A percentile compares a stretch with the other conserved stretches of the same genome.
Evolutionary conservation across 2,888 invertebrate genomes (phyloP).

Genomic region (Tetheella fluctuosa): DNA sequence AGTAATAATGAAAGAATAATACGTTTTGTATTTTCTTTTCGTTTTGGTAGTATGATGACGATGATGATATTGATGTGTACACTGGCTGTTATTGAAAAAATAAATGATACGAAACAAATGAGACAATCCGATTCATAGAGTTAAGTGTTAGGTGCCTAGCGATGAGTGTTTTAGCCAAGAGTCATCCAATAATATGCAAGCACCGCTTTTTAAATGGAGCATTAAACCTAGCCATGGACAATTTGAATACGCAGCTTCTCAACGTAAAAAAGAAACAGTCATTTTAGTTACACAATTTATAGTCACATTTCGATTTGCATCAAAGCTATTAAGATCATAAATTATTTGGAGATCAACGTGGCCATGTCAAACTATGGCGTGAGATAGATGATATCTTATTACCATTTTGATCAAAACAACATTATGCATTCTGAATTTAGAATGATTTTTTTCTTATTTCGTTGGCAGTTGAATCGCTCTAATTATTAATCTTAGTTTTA

Average conservation of each 20-base stretch:
- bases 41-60: background rate
- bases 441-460: too few species aligned
- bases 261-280: background rate
- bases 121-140: too few species aligned
- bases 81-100: too few species aligned
- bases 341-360: constrained; percentile 2
- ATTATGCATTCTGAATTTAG: background rate
- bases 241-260: background rate
- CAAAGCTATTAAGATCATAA: constrained; percentile 7
- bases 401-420: background rate
- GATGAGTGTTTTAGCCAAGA: too few species aligned
- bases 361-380: constrained; percentile 5
- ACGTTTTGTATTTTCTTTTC: background rate
- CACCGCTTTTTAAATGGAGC: too few species aligned
- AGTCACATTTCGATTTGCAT: background rate
- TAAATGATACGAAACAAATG: too few species aligned
- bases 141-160: too few species aligned
- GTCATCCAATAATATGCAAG: too few species aligned
- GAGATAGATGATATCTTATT: background rate
- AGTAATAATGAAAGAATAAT: constrained; percentile 2
- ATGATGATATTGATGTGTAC: background rate
- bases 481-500: too few species aligned
- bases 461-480: too few species aligned
- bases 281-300: background rate
- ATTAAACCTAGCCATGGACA: background rate